Evolutionary conservation across 2,113 vertebrate genomes (phyloP).

Genomic region (Saccopteryx bilineata): DNA sequence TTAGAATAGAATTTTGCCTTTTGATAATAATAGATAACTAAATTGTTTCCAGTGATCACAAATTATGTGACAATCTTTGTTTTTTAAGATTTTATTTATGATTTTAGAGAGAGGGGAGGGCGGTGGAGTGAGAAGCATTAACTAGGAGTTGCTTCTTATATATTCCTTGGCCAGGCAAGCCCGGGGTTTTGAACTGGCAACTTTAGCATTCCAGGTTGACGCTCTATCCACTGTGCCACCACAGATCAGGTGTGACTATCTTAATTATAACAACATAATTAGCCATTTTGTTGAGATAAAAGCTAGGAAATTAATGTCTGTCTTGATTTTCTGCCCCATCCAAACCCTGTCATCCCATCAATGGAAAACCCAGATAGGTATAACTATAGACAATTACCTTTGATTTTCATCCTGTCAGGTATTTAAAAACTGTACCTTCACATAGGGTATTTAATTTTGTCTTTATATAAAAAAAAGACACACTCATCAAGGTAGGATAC

Average conservation of each 20-base stretch:
- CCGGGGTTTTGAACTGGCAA: too few relatives aligned
- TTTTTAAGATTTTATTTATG: too few relatives aligned
- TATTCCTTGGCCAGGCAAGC: too few relatives aligned
- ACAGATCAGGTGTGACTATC: too few relatives aligned
- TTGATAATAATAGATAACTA: background rate
- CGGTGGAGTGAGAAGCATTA: too few relatives aligned
- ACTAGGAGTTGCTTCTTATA: too few relatives aligned
- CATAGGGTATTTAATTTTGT: background rate
- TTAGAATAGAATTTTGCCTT: constrained; percentile 16
- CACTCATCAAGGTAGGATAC: background rate
- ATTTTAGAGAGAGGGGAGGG: too few relatives aligned
- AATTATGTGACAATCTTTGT: background rate
- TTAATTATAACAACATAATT: background rate
- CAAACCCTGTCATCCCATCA: background rate
- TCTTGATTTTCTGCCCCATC: background rate
- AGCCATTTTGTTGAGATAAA: constrained; percentile 4
- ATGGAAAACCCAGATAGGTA: background rate
- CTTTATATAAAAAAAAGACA: background rate
- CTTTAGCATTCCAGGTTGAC: too few relatives aligned
- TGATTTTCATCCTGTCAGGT: background rate
- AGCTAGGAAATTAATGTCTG: background rate
- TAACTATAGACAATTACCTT: background rate
- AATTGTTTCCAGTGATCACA: background rate
- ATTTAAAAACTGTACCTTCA: background rate
- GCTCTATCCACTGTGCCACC: too few relatives aligned